Evolutionary conservation across 2,797 vertebrate species (phyloP).

Genomic region (Pangasius mekongensis): DNA sequence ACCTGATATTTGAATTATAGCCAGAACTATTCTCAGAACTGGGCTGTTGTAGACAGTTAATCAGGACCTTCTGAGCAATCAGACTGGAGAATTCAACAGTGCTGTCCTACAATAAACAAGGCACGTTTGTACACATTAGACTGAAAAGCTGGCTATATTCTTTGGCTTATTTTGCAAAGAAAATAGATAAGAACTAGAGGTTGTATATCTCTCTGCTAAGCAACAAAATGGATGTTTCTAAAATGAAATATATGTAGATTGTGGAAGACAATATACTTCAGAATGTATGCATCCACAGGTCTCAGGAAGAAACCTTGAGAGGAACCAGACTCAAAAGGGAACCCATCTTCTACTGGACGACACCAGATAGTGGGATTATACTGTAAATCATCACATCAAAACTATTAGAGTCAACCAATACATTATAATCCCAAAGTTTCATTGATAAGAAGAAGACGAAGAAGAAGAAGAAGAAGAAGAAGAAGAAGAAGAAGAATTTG

Average conservation of each 20-base stretch:
- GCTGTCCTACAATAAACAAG: background rate
- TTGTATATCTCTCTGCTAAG: background rate
- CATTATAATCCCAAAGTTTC: background rate
- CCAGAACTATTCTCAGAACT: background rate
- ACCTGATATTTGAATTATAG: background rate
- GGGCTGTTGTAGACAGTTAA: background rate
- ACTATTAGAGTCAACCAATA: background rate
- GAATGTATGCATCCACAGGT: background rate
- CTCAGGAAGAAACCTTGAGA: background rate
- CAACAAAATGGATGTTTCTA: background rate
- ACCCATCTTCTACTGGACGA: background rate
- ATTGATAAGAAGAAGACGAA: background rate
- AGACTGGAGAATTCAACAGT: background rate
- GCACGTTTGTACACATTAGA: background rate
- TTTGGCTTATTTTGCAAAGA: background rate
- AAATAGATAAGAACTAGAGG: background rate
- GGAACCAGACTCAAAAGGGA: background rate
- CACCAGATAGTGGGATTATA: background rate
- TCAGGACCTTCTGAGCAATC: background rate
- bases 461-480: background rate
- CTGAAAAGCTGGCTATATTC: background rate
- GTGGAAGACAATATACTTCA: background rate
- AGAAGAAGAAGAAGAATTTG: background rate
- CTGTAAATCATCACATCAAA: background rate
- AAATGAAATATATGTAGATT: background rate